phyloP scores from a whole-genome alignment of 2,113 vertebrate genomes.

The Pogonocichla stellata region DNA sequence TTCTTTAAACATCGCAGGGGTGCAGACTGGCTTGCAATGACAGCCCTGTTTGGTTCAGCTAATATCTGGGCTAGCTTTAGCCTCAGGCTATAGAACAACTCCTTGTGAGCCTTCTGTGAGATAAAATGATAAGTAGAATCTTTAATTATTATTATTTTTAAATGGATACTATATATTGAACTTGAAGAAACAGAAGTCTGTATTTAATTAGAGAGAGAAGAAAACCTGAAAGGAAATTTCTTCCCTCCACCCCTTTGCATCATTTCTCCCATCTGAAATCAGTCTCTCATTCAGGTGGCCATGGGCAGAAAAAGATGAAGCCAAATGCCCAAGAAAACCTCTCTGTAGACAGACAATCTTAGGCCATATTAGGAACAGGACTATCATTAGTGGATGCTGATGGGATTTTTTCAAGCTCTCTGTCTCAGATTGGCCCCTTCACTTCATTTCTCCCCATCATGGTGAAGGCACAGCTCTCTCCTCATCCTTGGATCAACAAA shows the following conservation, averaged over 20 bases:
- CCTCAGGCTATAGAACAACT: constrained; percentile 26
- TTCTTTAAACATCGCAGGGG: neutral
- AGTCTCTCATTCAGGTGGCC: neutral
- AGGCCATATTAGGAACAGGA: neutral
- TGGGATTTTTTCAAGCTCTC: neutral
- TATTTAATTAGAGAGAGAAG: neutral
- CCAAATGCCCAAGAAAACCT: neutral
- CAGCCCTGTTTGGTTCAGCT: constrained; percentile 51
- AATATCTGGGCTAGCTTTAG: constrained; percentile 61
- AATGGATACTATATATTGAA: neutral
- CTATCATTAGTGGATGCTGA: neutral
- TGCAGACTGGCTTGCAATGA: neutral
- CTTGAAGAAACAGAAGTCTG: neutral
- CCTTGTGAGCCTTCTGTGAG: constrained; percentile 46
- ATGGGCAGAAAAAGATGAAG: neutral
- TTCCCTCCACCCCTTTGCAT: neutral
- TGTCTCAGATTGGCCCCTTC: neutral
- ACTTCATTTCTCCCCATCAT: neutral
- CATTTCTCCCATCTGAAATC: neutral
- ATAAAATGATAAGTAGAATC: constrained; percentile 1
- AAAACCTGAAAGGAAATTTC: neutral
- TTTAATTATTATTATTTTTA: constrained; percentile 47
- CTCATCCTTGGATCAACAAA: neutral
- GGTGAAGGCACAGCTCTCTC: neutral
- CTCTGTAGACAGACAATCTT: neutral